Percentiles rank a stretch among this genome's conserved stretches.
Conservation (phyloP, 2,113 vertebrate genomes). For the Raja brachyura region DNA sequence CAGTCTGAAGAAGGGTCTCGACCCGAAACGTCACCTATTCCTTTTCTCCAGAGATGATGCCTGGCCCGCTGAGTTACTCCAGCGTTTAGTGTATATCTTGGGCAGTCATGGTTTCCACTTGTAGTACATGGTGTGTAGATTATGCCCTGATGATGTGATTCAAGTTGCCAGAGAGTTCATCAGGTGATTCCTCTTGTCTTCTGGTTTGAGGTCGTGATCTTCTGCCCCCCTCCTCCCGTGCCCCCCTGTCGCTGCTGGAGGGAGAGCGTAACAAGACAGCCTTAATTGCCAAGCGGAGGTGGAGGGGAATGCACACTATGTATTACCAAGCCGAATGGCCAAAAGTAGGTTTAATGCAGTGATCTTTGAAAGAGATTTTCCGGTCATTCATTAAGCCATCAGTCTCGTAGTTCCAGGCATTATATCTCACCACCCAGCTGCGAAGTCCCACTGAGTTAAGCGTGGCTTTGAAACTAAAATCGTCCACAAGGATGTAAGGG, state of each 20-base stretch:
- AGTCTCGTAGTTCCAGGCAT: not conserved
- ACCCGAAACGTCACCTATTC: too few species aligned
- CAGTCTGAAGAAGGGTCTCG: too few species aligned
- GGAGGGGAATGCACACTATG: constrained; percentile 25
- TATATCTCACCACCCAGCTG: not conserved
- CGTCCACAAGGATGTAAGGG: not conserved
- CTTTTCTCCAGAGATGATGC: too few species aligned
- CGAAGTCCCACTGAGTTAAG: not conserved
- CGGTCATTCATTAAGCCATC: not conserved
- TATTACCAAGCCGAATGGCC: not conserved
- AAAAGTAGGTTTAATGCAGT: not conserved
- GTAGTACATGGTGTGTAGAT: constrained; percentile 27
- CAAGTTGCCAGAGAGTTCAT: not conserved
- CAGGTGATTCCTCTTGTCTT: not conserved
- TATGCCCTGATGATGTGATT: not conserved
- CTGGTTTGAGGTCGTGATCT: not conserved
- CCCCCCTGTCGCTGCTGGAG: not conserved
- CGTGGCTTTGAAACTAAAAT: not conserved
- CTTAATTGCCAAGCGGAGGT: not conserved
- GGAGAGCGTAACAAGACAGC: not conserved
- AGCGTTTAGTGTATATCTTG: too few species aligned
- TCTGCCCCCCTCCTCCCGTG: not conserved
- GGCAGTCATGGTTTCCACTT: not conserved
- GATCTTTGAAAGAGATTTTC: not conserved
- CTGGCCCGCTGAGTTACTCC: too few species aligned